Percentiles rank a stretch among this genome's conserved stretches.
Evolutionary conservation across 1,140 invertebrate genomes (phyloP).

Genomic region (Aphis craccivora): DNA sequence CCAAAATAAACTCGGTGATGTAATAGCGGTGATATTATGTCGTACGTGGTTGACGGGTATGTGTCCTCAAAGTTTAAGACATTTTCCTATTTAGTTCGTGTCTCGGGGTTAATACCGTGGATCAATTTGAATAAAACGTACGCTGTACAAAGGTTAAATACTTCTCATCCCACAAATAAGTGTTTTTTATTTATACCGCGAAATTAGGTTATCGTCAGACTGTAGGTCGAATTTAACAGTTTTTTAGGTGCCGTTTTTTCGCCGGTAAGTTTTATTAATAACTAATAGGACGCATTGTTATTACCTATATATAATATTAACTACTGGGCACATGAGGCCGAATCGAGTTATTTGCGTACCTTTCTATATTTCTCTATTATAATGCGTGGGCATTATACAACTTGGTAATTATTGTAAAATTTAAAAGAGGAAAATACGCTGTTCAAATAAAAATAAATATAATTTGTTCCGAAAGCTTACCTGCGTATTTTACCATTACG

Average conservation of each 20-base stretch:
- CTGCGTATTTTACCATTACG: not conserved
- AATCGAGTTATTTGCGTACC: not conserved
- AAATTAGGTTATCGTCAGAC: not conserved
- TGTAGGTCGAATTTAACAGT: not conserved
- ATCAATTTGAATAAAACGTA: not conserved
- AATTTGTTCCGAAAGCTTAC: not conserved
- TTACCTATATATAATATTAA: not conserved
- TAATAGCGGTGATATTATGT: not conserved
- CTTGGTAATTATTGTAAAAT: not conserved
- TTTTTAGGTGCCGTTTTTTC: not conserved
- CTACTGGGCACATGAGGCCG: not conserved
- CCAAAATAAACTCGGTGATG: not conserved
- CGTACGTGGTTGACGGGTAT: not conserved
- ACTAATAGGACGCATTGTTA: not conserved
- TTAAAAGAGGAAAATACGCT: not conserved
- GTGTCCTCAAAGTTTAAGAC: not conserved
- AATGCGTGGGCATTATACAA: not conserved
- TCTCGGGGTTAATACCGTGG: not conserved
- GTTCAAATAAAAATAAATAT: constrained; percentile 9
- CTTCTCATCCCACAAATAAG: not conserved
- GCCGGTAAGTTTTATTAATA: not conserved
- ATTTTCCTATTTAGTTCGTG: not conserved
- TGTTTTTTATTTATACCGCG: not conserved
- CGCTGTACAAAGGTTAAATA: not conserved
- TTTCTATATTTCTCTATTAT: not conserved